These are phyloP conservation scores for Palythoa grandiflora DNA, from an alignment of 92 coral and sea anemone species.

Conservation along the genomic window DNA sequence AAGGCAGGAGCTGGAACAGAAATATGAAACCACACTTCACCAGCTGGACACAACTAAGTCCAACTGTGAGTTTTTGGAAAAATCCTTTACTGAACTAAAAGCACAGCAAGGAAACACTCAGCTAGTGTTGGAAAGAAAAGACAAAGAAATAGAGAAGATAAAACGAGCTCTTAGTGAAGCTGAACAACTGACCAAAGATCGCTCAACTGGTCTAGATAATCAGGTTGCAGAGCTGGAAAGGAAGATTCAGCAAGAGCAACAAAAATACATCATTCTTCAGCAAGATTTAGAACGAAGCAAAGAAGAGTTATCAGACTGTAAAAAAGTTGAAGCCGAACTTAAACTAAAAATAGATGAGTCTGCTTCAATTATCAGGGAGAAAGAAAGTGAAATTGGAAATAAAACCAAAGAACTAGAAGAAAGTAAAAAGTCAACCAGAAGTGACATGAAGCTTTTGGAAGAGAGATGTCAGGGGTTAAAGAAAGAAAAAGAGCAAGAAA, in stretches of 20 bases:
- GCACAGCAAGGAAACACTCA: constrained; percentile 68
- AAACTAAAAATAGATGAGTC: constrained; percentile 31
- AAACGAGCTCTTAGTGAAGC: constrained; percentile 59
- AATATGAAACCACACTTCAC: constrained; percentile 52
- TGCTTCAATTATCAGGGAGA: constrained; percentile 52
- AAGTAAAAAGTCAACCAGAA: constrained; percentile 44
- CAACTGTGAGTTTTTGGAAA: constrained; percentile 54
- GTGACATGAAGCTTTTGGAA: constrained; percentile 48
- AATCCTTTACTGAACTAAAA: constrained; percentile 53
- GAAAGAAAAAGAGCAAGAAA: constrained; percentile 64
- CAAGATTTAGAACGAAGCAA: constrained; percentile 64
- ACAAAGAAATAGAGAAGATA: constrained; percentile 63
- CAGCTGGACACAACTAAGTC: constrained; percentile 45
- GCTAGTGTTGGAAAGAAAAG: constrained; percentile 62
- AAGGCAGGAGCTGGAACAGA: constrained; percentile 50
- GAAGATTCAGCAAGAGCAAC: constrained; percentile 55
- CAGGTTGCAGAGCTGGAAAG: constrained; percentile 61
- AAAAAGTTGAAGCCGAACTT: constrained; percentile 37
- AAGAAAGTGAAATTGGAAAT: constrained; percentile 50
- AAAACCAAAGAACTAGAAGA: constrained; percentile 58
- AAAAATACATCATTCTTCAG: constrained; percentile 48
- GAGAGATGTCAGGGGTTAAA: constrained; percentile 54
- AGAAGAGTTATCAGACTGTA: constrained; percentile 47
- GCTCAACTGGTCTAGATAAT: constrained; percentile 51
- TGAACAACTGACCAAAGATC: constrained; percentile 59